Conservation (phyloP, 2,888 invertebrate species). For the Phengaris arion region DNA sequence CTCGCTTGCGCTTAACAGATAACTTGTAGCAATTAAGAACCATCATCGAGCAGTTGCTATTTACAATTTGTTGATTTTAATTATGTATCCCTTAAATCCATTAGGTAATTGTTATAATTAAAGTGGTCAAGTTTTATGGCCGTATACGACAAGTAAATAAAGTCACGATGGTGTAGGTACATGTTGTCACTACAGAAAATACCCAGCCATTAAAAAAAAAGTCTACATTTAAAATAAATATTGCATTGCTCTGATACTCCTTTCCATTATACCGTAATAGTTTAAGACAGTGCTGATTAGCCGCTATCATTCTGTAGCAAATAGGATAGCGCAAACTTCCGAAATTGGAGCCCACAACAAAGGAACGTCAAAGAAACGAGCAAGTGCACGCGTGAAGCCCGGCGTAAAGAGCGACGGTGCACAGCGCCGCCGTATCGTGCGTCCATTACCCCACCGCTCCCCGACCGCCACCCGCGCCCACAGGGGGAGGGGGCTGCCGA, state of each 20-base stretch:
- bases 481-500: conserved; percentile 42
- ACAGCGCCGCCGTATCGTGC: conserved; percentile 65
- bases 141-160: no score
- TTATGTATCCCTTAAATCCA: neutral
- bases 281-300: conserved; percentile 6
- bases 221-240: neutral
- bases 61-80: neutral
- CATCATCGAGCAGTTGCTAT: neutral
- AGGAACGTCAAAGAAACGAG: conserved; percentile 76
- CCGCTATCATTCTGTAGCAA: conserved; percentile 20
- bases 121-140: no score
- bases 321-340: conserved; percentile 52
- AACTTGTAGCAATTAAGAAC: neutral
- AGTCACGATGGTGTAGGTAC: no score
- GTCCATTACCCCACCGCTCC: conserved; percentile 67
- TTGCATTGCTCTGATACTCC: neutral
- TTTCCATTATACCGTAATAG: neutral
- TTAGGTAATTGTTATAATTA: no score
- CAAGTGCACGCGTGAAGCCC: conserved; percentile 75
- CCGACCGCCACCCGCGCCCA: neutral
- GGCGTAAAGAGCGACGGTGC: conserved; percentile 71
- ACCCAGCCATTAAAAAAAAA: neutral
- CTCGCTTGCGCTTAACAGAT: neutral
- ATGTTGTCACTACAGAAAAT: no score
- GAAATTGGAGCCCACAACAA: conserved; percentile 74